Percentiles rank a stretch among this genome's conserved stretches.
These are phyloP conservation scores for Mimachlamys varia DNA, from an alignment of 2,888 invertebrate genomes.

Conservation along the genomic window DNA sequence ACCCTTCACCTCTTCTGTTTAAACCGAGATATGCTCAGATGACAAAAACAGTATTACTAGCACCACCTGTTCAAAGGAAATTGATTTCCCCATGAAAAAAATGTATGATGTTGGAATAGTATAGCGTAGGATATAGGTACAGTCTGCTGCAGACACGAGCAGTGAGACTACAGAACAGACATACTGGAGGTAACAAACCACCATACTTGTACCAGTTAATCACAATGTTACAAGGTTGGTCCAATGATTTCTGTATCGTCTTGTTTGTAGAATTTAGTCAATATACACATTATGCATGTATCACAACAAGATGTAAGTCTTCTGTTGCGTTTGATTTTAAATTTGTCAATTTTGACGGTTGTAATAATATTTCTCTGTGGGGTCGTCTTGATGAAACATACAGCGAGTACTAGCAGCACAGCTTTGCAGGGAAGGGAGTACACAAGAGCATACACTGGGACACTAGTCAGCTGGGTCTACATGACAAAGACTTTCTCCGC, in stretches of 20 bases:
- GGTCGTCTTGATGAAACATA: slow-evolving; percentile 10
- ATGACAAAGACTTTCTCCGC: slow-evolving; percentile 98
- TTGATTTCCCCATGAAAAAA: not conserved
- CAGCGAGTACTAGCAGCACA: not conserved
- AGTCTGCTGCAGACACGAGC: not conserved
- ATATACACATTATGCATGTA: not conserved
- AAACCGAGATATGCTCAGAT: not conserved
- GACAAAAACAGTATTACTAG: not conserved
- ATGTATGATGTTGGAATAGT: too few species aligned
- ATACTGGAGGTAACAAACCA: not conserved
- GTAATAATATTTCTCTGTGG: not conserved
- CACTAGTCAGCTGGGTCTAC: slow-evolving; percentile 82
- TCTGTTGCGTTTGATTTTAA: not conserved
- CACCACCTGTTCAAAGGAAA: not conserved
- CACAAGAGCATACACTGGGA: not conserved
- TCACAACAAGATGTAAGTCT: too few species aligned
- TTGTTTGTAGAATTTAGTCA: not conserved
- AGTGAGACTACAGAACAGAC: not conserved
- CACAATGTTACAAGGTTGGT: not conserved
- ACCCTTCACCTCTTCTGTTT: not conserved
- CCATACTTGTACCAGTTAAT: not conserved
- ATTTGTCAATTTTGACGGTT: not conserved
- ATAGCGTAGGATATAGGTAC: too few species aligned
- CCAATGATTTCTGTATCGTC: not conserved
- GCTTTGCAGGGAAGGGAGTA: not conserved